Conservation (phyloP, 2,113 vertebrate species). For the Gobiocypris rarus region DNA sequence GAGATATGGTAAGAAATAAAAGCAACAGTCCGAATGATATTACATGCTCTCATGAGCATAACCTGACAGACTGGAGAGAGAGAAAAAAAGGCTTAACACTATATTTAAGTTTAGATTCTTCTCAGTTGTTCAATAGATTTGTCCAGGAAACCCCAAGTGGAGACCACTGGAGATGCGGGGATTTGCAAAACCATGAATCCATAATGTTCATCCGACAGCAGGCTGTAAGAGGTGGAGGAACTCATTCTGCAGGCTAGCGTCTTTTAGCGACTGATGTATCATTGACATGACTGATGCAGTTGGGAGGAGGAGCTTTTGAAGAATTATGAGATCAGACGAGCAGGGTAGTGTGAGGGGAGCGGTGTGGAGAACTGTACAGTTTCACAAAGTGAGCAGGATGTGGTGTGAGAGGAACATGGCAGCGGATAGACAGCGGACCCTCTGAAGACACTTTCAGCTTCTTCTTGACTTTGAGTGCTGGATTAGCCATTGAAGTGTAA, state of each 20-base stretch:
- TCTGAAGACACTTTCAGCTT: conserved; percentile 70
- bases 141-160: conserved; percentile 11
- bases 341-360: conserved; percentile 59
- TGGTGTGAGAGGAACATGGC: conserved; percentile 68
- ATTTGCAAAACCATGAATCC: conserved; percentile 25
- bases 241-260: conserved; percentile 29
- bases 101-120: conserved; percentile 49
- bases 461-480: conserved; percentile 87
- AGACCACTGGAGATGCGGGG: conserved; percentile 20
- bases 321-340: conserved; percentile 16
- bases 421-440: conserved; percentile 62
- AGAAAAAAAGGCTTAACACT: conserved; percentile 15
- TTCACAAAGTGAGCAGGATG: conserved; percentile 65
- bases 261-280: conserved; percentile 48
- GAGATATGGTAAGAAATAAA: conserved; percentile 28
- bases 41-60: conserved; percentile 50
- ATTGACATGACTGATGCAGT: conserved; percentile 20
- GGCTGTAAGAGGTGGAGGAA: conserved; percentile 1
- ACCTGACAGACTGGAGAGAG: conserved; percentile 30
- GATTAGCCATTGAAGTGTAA: conserved; percentile 87
- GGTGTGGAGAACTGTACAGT: conserved; percentile 67
- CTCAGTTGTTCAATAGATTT: conserved; percentile 32
- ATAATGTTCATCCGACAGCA: conserved; percentile 34
- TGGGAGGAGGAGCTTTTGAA: conserved; percentile 23
- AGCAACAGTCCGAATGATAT: conserved; percentile 49